Conservation (phyloP, 2,797 vertebrate genomes). For the Hyperoplus immaculatus region DNA sequence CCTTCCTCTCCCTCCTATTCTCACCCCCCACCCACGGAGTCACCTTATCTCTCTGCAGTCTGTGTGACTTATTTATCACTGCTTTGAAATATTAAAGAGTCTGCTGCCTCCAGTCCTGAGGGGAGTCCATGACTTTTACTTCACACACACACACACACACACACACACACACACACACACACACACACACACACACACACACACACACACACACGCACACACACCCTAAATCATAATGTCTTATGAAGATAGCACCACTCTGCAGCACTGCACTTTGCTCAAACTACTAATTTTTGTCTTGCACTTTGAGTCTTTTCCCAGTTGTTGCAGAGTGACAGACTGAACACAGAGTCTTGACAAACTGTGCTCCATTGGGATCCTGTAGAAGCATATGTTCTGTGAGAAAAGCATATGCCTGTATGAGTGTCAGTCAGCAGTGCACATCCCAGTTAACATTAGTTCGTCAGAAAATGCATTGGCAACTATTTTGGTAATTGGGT, state of each 20-base stretch:
- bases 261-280: slow-evolving; percentile 4
- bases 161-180: slow-evolving; percentile 21
- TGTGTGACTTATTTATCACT: slow-evolving; percentile 83
- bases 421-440: slow-evolving; percentile 10
- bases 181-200: not conserved
- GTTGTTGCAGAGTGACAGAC: slow-evolving; percentile 23
- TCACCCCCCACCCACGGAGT: slow-evolving; percentile 56
- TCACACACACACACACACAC: slow-evolving; percentile 21
- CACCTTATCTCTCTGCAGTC: slow-evolving; percentile 83
- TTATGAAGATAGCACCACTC: slow-evolving; percentile 26
- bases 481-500: not conserved
- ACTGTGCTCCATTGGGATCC: slow-evolving; percentile 20
- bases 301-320: slow-evolving; percentile 15
- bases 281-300: not conserved
- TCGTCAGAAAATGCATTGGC: not conserved
- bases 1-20: slow-evolving; percentile 11
- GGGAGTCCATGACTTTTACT: slow-evolving; percentile 66
- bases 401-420: slow-evolving; percentile 27
- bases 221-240: slow-evolving; percentile 22
- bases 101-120: slow-evolving; percentile 70
- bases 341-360: slow-evolving; percentile 26
- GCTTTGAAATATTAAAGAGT: slow-evolving; percentile 84
- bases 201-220: slow-evolving; percentile 1
- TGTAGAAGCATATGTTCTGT: slow-evolving; percentile 36
- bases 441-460: slow-evolving; percentile 11